Evolutionary conservation across 2,888 invertebrate genomes (phyloP).

Genomic region (Drosophila nr. fundita): DNA sequence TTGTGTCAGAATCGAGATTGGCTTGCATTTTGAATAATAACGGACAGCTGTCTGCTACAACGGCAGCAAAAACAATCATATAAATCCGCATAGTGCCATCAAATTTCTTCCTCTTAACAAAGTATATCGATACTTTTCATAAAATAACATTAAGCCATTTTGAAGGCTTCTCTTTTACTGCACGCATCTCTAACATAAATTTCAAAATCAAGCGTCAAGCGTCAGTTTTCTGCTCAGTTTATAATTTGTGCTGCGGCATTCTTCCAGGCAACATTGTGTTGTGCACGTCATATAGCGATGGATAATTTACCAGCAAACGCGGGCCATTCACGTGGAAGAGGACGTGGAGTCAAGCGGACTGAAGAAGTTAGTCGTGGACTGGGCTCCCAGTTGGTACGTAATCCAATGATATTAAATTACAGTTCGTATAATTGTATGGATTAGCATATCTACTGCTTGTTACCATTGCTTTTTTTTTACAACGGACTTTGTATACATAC

Average conservation of each 20-base stretch:
- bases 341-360: constrained; percentile 39
- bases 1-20: not conserved
- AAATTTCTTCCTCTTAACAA: not conserved
- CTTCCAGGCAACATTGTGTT: not conserved
- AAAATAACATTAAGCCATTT: not conserved
- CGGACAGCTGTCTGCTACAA: not conserved
- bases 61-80: not conserved
- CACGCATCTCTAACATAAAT: not conserved
- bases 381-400: constrained; percentile 41
- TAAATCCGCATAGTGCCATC: not conserved
- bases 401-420: not conserved
- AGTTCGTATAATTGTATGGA: not conserved
- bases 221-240: not conserved
- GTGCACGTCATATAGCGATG: constrained; percentile 12
- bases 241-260: not conserved
- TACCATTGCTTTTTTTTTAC: not conserved
- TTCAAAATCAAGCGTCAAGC: not conserved
- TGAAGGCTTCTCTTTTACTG: not conserved
- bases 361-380: constrained; percentile 7
- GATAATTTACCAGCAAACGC: constrained; percentile 33
- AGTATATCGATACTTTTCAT: not conserved
- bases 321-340: constrained; percentile 57
- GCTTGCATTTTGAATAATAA: not conserved
- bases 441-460: not conserved
- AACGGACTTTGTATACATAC: not conserved